These are phyloP conservation scores for Anser brachyrhynchus DNA, from an alignment of 2,113 vertebrate species.

Conservation along the genomic window DNA sequence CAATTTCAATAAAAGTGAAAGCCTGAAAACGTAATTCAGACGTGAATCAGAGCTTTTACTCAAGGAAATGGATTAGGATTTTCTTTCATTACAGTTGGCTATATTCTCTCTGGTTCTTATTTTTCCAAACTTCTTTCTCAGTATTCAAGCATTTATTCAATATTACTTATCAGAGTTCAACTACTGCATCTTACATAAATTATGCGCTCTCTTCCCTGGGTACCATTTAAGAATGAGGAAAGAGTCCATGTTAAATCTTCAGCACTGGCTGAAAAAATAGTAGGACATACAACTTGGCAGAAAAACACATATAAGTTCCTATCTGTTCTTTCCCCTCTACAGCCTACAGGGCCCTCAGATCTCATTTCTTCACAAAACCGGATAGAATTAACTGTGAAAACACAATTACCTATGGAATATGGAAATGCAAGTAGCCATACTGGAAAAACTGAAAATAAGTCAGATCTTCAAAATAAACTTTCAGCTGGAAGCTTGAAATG, in stretches of 20 bases:
- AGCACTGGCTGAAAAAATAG: not conserved
- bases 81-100: not conserved
- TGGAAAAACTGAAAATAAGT: not conserved
- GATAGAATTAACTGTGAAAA: not conserved
- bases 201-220: not conserved
- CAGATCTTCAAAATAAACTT: not conserved
- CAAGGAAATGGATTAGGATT: not conserved
- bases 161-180: not conserved
- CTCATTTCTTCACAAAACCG: not conserved
- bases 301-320: not conserved
- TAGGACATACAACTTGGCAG: not conserved
- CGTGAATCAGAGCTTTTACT: not conserved
- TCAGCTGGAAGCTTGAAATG: not conserved
- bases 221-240: not conserved
- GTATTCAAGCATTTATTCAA: not conserved
- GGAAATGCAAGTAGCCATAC: not conserved
- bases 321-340: not conserved
- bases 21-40: constrained; percentile 2
- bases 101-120: not conserved
- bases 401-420: not conserved
- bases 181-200: not conserved
- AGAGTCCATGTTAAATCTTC: not conserved
- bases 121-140: not conserved
- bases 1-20: not conserved
- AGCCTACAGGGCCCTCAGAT: not conserved